Conservation (phyloP, 1,140 invertebrate genomes). For the Drosophila nikananu region DNA sequence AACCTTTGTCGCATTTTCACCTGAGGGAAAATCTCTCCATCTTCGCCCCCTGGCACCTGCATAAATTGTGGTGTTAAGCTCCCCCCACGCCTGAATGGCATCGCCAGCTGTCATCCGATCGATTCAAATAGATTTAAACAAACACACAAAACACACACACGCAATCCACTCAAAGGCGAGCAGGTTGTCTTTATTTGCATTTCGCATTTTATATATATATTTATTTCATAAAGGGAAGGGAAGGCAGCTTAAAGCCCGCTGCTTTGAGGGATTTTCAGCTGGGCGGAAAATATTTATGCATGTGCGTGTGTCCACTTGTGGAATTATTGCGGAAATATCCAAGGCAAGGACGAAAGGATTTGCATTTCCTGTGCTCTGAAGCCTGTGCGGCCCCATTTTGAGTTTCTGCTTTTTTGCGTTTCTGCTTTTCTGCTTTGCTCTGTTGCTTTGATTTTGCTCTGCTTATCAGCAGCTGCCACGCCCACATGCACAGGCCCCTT, state of each 20-base stretch:
- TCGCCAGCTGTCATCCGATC: conserved; percentile 24
- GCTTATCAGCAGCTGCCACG: conserved; percentile 25
- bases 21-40: neutral
- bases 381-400: too few relatives aligned
- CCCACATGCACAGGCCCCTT: conserved; percentile 7
- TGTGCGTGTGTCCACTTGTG: conserved; percentile 21
- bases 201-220: conserved; percentile 3
- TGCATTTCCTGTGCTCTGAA: neutral
- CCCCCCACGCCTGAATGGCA: conserved; percentile 5
- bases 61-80: conserved; percentile 9
- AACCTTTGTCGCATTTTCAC: neutral
- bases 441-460: neutral
- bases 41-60: neutral
- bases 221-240: conserved; percentile 3
- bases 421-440: neutral
- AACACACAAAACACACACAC: conserved; percentile 1
- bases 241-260: conserved; percentile 14
- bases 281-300: conserved; percentile 8
- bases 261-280: conserved; percentile 18
- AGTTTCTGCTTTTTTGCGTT: neutral
- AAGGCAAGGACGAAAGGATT: conserved; percentile 10
- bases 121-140: conserved; percentile 16
- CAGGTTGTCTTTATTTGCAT: conserved; percentile 15
- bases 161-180: conserved; percentile 6
- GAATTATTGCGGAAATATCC: conserved; percentile 30